Evolutionary conservation across 2,113 vertebrate genomes (phyloP).

Genomic region (Cettia cetti): DNA sequence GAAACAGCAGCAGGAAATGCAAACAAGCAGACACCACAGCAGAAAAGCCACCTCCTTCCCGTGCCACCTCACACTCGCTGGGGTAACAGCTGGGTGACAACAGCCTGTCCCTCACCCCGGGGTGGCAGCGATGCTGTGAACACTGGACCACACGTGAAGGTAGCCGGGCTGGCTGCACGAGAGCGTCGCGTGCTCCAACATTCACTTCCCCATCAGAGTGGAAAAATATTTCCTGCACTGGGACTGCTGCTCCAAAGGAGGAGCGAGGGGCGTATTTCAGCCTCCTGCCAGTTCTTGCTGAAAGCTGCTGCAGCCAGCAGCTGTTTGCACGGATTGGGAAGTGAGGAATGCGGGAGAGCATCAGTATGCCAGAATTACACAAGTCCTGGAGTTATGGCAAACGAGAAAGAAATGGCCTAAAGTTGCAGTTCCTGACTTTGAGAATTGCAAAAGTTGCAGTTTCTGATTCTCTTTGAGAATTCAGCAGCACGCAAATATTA

Average conservation of each 20-base stretch:
- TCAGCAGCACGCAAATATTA: background rate
- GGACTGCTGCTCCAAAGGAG: background rate
- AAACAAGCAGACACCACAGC: background rate
- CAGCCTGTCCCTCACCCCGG: background rate
- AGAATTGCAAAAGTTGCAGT: background rate
- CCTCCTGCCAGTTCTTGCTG: background rate
- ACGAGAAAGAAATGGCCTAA: background rate
- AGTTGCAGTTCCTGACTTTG: background rate
- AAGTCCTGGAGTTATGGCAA: background rate
- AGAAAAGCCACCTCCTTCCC: background rate
- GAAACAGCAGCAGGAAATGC: background rate
- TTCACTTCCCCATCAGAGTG: background rate
- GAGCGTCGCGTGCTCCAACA: background rate
- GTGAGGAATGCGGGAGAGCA: background rate
- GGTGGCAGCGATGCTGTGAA: background rate
- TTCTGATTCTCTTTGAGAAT: background rate
- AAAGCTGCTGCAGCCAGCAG: background rate
- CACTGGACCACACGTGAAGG: background rate
- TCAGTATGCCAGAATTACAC: background rate
- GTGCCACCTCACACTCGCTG: accelerated
- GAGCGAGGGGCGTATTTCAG: background rate
- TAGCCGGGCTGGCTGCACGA: accelerated
- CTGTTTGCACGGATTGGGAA: background rate
- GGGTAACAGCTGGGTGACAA: background rate
- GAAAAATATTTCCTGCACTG: background rate